Evolutionary conservation across 1,140 invertebrate genomes (phyloP).

Genomic region (Pseudomyrmex concolor): DNA sequence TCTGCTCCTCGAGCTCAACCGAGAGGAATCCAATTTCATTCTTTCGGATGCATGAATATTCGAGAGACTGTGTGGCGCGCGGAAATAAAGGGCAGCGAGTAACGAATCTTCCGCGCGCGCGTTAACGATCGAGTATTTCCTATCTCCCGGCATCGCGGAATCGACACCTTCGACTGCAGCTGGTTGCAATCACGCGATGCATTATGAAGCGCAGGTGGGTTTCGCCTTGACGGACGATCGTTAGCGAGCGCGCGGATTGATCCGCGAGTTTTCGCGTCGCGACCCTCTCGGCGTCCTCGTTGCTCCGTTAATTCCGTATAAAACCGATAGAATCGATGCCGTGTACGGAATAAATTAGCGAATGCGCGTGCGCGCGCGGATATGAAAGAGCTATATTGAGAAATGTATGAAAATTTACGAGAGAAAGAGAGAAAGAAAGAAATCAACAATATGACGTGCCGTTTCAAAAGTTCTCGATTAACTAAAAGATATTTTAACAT

Average conservation of each 20-base stretch:
- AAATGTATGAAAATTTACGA: not conserved
- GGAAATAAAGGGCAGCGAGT: conserved; percentile 37
- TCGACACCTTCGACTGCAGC: conserved; percentile 44
- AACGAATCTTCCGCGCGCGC: conserved; percentile 30
- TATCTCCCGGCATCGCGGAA: conserved; percentile 33
- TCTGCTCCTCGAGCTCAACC: not conserved
- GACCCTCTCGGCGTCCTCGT: not conserved
- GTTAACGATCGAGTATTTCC: conserved; percentile 45
- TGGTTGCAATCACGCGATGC: conserved; percentile 49
- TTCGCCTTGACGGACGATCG: conserved; percentile 49
- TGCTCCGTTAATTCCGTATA: conserved; percentile 27
- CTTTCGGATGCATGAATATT: conserved; percentile 51
- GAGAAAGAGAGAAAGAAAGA: not conserved
- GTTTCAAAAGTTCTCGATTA: not conserved
- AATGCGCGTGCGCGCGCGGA: conserved; percentile 43
- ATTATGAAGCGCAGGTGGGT: conserved; percentile 43
- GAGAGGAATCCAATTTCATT: conserved; percentile 49
- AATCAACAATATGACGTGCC: not conserved
- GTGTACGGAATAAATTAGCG: conserved; percentile 53
- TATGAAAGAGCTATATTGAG: conserved; percentile 35
- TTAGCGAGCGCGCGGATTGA: conserved; percentile 43
- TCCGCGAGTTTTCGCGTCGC: no score
- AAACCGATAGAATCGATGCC: conserved; percentile 43
- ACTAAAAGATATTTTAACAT: not conserved
- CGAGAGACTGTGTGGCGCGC: conserved; percentile 11